Conservation (phyloP, 2,888 invertebrate species). For the Seira ritae region DNA sequence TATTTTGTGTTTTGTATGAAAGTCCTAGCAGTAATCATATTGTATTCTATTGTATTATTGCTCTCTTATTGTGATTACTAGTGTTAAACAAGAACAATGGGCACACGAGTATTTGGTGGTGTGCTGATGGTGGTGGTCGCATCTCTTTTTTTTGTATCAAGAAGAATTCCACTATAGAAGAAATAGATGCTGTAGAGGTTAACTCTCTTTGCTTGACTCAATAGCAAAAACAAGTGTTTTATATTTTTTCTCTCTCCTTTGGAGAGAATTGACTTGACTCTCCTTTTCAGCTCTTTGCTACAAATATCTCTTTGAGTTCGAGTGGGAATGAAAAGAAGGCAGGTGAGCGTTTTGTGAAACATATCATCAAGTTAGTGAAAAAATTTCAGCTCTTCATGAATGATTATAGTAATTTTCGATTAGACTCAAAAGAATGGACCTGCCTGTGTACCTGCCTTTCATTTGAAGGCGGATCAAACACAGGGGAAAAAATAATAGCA, state of each 20-base stretch:
- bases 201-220: slow-evolving; percentile 17
- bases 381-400: slow-evolving; percentile 74
- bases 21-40: too few relatives aligned
- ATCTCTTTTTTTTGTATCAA: slow-evolving; percentile 4
- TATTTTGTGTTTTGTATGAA: too few relatives aligned
- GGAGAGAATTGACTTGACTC: slow-evolving; percentile 44
- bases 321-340: slow-evolving; percentile 72
- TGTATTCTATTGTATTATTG: slow-evolving; percentile 55
- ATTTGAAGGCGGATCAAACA: slow-evolving; percentile 74
- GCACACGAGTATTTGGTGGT: slow-evolving; percentile 59
- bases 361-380: slow-evolving; percentile 74
- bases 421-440: slow-evolving; percentile 67
- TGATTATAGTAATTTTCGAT: slow-evolving; percentile 74
- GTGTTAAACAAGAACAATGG: slow-evolving; percentile 65
- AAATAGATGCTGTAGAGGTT: slow-evolving; percentile 47
- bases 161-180: too few relatives aligned
- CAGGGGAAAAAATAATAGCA: slow-evolving; percentile 52
- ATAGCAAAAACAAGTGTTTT: slow-evolving; percentile 43
- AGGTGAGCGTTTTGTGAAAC: slow-evolving; percentile 69
- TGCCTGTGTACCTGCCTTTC: slow-evolving; percentile 70
- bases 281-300: too few relatives aligned
- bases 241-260: not conserved
- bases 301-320: slow-evolving; percentile 52
- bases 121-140: slow-evolving; percentile 58
- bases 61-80: slow-evolving; percentile 56